phyloP scores from a whole-genome alignment of 2,797 vertebrate genomes.

The Serranus cabrilla region DNA sequence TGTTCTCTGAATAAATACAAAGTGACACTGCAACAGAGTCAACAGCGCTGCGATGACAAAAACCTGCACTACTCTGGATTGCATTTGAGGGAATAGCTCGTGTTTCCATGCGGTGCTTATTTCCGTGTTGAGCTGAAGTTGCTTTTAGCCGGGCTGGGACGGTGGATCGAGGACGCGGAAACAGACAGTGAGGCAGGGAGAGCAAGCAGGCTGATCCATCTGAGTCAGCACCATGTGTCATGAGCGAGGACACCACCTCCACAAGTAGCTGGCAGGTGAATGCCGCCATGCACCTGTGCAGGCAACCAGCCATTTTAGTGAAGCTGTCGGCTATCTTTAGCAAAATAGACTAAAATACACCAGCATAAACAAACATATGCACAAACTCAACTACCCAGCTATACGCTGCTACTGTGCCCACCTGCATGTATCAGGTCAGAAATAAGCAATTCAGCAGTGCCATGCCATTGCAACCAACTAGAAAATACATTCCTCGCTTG shows the following conservation, averaged over 20 bases:
- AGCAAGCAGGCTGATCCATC: conserved; percentile 63
- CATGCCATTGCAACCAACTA: conserved; percentile 8
- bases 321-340: conserved; percentile 67
- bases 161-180: conserved; percentile 41
- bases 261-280: conserved; percentile 82
- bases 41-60: conserved; percentile 8
- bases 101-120: conserved; percentile 32
- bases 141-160: conserved; percentile 47
- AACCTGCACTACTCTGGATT: conserved; percentile 10
- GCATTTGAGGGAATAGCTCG: conserved; percentile 35
- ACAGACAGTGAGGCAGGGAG: conserved; percentile 44
- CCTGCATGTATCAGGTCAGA: conserved; percentile 55
- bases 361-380: conserved; percentile 43
- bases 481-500: conserved; percentile 22
- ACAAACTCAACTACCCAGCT: conserved; percentile 20
- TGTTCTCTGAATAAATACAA: conserved; percentile 22
- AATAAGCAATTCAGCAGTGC: conserved; percentile 63
- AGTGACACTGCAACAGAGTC: conserved; percentile 20
- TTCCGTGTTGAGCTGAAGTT: conserved; percentile 42
- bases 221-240: conserved; percentile 85
- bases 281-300: conserved; percentile 80
- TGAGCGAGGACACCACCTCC: conserved; percentile 77
- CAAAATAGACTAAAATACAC: conserved; percentile 39
- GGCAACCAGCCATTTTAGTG: conserved; percentile 54
- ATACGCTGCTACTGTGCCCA: conserved; percentile 23